A percentile compares a stretch with the other conserved stretches of the same genome.
phyloP scores from a whole-genome alignment of 2,797 vertebrate genomes.

The Brotogeris chrysoptera region DNA sequence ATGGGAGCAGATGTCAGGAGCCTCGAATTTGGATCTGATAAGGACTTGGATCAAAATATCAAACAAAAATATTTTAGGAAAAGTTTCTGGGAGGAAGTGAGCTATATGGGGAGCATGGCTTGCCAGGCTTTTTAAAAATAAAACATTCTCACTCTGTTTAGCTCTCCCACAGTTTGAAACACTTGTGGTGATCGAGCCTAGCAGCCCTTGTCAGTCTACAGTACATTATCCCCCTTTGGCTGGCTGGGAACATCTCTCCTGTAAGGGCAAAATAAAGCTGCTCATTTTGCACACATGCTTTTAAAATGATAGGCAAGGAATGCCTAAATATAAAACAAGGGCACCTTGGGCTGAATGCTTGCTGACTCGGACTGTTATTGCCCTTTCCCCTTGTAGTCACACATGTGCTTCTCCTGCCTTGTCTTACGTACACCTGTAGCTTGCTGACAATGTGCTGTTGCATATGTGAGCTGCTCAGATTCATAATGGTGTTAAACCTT shows the following conservation, averaged over 20 bases:
- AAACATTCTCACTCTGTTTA: conserved; percentile 64
- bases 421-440: not conserved
- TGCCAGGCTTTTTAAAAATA: conserved; percentile 69
- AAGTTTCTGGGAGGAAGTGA: conserved; percentile 65
- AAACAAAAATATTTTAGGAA: conserved; percentile 67
- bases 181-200: conserved; percentile 39
- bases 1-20: conserved; percentile 57
- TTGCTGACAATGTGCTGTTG: not conserved
- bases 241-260: conserved; percentile 49
- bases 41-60: conserved; percentile 65
- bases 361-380: not conserved
- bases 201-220: conserved; percentile 65
- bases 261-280: conserved; percentile 59
- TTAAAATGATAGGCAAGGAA: conserved; percentile 52
- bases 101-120: conserved; percentile 58
- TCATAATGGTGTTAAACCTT: not conserved
- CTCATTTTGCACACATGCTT: conserved; percentile 45
- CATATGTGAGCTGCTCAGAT: not conserved
- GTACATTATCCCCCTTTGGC: conserved; percentile 56
- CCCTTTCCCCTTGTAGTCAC: not conserved
- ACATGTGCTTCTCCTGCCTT: not conserved
- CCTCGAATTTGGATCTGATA: conserved; percentile 20
- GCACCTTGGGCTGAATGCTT: conserved; percentile 20
- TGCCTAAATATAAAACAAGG: conserved; percentile 68
- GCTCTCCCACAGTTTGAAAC: conserved; percentile 58